A percentile compares a stretch with the other conserved stretches of the same genome.
Evolutionary conservation across 2,888 invertebrate species (phyloP).

Genomic region (Venusia cambrica): DNA sequence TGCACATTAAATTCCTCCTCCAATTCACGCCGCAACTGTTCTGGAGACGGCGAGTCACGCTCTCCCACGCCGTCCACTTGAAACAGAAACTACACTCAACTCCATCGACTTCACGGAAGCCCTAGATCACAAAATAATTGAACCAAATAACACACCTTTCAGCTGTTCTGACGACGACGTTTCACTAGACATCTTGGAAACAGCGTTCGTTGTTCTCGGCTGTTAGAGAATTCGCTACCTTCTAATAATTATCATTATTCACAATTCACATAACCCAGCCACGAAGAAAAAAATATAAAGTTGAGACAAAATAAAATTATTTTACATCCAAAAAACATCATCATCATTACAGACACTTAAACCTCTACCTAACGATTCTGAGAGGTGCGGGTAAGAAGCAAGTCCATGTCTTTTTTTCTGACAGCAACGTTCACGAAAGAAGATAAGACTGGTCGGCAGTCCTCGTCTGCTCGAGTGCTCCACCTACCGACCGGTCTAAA

Average conservation of each 20-base stretch:
- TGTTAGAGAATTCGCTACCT: slow-evolving; percentile 8
- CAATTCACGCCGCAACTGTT: slow-evolving; percentile 74
- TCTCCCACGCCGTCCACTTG: slow-evolving; percentile 57
- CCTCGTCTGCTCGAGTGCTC: no score
- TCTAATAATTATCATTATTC: slow-evolving; percentile 27
- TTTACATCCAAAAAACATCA: no score
- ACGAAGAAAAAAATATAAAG: slow-evolving; percentile 12
- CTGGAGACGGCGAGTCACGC: slow-evolving; percentile 44
- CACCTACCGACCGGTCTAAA: no score
- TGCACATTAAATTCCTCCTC: slow-evolving; percentile 94
- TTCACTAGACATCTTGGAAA: slow-evolving; percentile 56
- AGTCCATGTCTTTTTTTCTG: no score
- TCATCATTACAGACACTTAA: no score
- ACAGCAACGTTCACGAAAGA: no score
- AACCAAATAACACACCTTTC: slow-evolving; percentile 63
- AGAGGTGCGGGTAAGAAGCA: no score
- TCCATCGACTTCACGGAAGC: slow-evolving; percentile 46
- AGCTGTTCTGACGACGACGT: slow-evolving; percentile 43
- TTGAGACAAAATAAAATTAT: slow-evolving; percentile 8
- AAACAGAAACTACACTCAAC: slow-evolving; percentile 72
- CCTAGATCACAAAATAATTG: slow-evolving; percentile 38
- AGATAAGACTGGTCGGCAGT: no score
- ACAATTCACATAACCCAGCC: slow-evolving; percentile 29
- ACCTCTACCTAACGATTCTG: no score
- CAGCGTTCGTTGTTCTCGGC: slow-evolving; percentile 14